These are phyloP conservation scores for Aulostomus chinensis DNA, from an alignment of 2,797 vertebrate genomes.

Conservation along the genomic window DNA sequence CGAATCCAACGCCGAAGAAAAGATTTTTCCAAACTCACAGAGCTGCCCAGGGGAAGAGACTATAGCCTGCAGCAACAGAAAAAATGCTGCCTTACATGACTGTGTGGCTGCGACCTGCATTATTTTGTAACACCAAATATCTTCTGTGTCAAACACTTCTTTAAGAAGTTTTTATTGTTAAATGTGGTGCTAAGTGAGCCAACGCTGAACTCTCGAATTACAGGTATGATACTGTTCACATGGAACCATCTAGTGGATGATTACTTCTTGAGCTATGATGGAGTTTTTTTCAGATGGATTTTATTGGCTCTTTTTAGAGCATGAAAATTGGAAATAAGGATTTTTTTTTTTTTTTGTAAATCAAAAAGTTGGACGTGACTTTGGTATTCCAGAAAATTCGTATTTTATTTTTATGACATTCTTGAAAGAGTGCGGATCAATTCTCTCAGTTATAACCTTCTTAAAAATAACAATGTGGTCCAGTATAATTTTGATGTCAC, in stretches of 20 bases:
- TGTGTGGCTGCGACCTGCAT: neutral
- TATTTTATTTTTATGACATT: no score
- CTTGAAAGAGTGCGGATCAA: no score
- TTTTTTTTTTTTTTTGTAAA: no score
- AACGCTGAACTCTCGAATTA: neutral
- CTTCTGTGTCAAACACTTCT: neutral
- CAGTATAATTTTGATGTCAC: no score
- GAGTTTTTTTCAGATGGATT: slow-evolving; percentile 12
- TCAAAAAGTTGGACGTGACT: slow-evolving; percentile 17
- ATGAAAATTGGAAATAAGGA: no score
- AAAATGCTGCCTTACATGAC: no score
- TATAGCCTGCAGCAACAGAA: neutral
- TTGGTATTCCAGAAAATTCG: slow-evolving; percentile 44
- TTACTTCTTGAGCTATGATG: slow-evolving; percentile 15
- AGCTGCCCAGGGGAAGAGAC: slow-evolving; percentile 12
- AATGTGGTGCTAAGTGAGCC: neutral
- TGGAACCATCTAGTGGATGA: slow-evolving; percentile 5
- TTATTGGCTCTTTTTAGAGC: slow-evolving; percentile 11
- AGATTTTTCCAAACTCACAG: slow-evolving; percentile 19
- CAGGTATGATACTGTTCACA: neutral
- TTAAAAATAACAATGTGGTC: no score
- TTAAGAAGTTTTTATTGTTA: neutral
- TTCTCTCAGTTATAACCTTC: no score
- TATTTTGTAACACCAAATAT: neutral
- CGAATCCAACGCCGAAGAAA: slow-evolving; percentile 3